phyloP scores from a whole-genome alignment of 1,140 invertebrate species.

The Artemia franciscana region DNA sequence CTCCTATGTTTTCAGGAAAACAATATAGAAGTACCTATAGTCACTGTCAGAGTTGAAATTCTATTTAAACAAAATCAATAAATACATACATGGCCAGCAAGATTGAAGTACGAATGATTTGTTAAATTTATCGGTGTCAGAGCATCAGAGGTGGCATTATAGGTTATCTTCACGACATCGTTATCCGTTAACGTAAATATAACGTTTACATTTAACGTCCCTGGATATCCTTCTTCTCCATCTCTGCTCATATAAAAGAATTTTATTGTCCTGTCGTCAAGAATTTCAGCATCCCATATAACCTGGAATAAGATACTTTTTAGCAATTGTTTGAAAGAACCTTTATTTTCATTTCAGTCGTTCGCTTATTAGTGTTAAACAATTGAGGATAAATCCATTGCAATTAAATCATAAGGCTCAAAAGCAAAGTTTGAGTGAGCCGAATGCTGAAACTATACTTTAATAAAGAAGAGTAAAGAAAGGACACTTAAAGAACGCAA shows the following conservation, averaged over 20 bases:
- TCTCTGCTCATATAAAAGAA: conserved; percentile 22
- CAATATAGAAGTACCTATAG: conserved; percentile 5
- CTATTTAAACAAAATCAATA: not conserved
- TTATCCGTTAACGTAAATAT: conserved; percentile 22
- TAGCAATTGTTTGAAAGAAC: too few relatives aligned
- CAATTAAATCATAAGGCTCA: too few relatives aligned
- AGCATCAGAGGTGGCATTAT: conserved; percentile 21
- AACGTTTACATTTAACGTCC: conserved; percentile 20
- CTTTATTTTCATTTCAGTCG: too few relatives aligned
- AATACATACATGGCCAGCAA: conserved; percentile 44
- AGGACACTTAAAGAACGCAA: too few relatives aligned
- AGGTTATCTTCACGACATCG: conserved; percentile 22
- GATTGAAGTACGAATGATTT: conserved; percentile 84
- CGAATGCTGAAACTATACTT: too few relatives aligned
- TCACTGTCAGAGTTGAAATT: too few relatives aligned
- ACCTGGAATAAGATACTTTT: too few relatives aligned
- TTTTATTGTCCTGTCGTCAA: conserved; percentile 15
- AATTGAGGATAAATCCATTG: too few relatives aligned
- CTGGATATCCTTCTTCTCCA: conserved; percentile 29
- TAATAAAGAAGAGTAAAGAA: too few relatives aligned
- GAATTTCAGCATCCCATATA: conserved; percentile 14
- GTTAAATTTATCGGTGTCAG: conserved; percentile 55
- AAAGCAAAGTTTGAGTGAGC: too few relatives aligned
- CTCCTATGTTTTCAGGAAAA: too few relatives aligned
- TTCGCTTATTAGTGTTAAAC: too few relatives aligned